Evolutionary conservation across 2,113 vertebrate genomes (phyloP).

Genomic region (Alouatta palliata): DNA sequence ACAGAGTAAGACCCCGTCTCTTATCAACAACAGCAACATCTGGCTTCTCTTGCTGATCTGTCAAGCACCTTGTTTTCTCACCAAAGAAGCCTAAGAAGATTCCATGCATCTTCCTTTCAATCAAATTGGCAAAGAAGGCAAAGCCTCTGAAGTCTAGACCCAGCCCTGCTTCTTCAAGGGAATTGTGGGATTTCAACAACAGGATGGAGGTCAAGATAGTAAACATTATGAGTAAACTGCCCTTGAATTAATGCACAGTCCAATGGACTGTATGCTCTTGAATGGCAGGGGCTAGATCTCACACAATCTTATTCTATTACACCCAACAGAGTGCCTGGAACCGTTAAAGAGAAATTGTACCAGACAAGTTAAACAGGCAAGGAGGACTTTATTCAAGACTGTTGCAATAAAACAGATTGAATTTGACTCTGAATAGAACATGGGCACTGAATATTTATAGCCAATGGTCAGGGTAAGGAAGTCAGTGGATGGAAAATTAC

Average conservation of each 20-base stretch:
- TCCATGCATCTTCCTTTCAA: neutral
- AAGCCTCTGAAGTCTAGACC: neutral
- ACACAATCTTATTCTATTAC: too few species aligned
- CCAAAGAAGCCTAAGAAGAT: neutral
- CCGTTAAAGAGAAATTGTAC: conserved; percentile 13
- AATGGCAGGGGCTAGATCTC: neutral
- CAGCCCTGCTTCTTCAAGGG: neutral
- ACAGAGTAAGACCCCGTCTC: too few species aligned
- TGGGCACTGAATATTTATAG: neutral
- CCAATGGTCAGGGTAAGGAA: too few species aligned
- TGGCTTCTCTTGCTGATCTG: neutral
- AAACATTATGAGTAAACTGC: neutral
- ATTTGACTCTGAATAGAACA: neutral
- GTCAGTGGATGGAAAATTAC: neutral
- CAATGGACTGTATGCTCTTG: neutral
- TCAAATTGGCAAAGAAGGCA: neutral
- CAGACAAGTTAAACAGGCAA: neutral
- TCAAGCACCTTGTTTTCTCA: neutral
- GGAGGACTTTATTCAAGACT: neutral
- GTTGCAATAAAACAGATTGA: neutral
- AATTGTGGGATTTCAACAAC: neutral
- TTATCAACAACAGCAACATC: too few species aligned
- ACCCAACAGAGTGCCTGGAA: neutral
- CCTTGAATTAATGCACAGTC: neutral
- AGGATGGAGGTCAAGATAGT: neutral